phyloP scores from a whole-genome alignment of 2,113 vertebrate species.

The Rostratula benghalensis region DNA sequence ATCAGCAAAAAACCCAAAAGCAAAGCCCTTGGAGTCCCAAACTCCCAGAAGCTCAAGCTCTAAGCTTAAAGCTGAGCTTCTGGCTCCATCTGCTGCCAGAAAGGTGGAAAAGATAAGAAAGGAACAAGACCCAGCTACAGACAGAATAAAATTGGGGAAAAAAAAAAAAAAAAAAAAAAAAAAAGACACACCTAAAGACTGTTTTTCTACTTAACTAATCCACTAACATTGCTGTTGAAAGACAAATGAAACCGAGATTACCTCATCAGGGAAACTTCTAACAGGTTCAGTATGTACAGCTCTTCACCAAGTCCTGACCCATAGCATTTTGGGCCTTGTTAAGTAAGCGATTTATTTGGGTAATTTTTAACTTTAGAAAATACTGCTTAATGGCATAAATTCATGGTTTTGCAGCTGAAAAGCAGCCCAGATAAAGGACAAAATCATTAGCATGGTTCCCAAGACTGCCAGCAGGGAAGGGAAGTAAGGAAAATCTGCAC shows the following conservation, averaged over 20 bases:
- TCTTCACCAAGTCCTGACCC: neutral
- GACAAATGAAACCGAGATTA: neutral
- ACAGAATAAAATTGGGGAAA: neutral
- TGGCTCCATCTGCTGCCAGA: conserved; percentile 62
- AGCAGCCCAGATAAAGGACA: neutral
- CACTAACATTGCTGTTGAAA: neutral
- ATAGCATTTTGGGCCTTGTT: neutral
- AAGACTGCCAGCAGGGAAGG: neutral
- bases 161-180: neutral
- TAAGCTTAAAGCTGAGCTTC: neutral
- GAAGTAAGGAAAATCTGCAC: neutral
- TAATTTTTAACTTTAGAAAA: neutral
- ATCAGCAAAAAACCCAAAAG: neutral
- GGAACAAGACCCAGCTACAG: neutral
- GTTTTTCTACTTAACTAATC: neutral
- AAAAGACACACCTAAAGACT: neutral
- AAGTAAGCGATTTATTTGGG: neutral
- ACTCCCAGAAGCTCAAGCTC: neutral
- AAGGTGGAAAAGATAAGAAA: neutral
- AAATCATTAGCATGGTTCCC: neutral
- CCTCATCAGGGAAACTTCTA: neutral
- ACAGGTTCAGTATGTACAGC: neutral
- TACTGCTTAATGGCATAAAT: neutral
- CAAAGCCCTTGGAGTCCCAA: neutral
- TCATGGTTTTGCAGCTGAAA: neutral